Base-by-base conservation (phyloP, 1,140 invertebrate genomes). In the Dinothrombium tinctorium region DNA sequence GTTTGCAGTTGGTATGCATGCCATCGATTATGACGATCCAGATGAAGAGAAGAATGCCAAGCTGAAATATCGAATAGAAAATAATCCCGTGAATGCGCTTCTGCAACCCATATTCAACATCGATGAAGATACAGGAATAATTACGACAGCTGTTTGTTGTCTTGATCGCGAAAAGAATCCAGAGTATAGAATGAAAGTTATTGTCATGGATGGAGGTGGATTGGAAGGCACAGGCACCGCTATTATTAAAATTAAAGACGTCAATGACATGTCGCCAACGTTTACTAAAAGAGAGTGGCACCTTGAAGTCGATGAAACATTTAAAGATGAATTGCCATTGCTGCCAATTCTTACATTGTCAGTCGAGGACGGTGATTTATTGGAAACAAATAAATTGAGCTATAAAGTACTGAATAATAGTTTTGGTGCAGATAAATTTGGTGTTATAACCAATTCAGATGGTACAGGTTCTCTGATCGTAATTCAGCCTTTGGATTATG, bases 1-100 rank as follows among this genome's bases (percentile, higher is more conserved):
- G 42, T 89, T 86, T n/a, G 84, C 92, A n/a, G 94, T 92, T 86
- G 92, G 83, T 5, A 90, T 92, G 78, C 87, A 81, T 2, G 87
- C 87, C 0, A 77, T 86, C 7, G 87, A 95, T 60, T 90, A 90
- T 53, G 87, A 95, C 54, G 87, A 94, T 57, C 84, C 86, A 0
- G 76, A 73, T 21, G 83, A 90, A 63, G 81, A 78, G 24, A 81
- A 77, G 15, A 89, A 92, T 58, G 84, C 84, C 2, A 76, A 78
- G 43, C 56, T 89, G 2, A 73, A 82, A 32, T 86, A 87, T 55
- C 86, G 82, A 3, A 89, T 92, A 36, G 86, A 94, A 53, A 89
- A 90, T 65, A 95, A 92, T 56, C 83, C 89, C 2, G 87, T 92
- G 37, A 84, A 89, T 58, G 83, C 89, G 56, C 84, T 81, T 6